Conservation (phyloP, 2,797 vertebrate species). For the Distichodus sexfasciatus region DNA sequence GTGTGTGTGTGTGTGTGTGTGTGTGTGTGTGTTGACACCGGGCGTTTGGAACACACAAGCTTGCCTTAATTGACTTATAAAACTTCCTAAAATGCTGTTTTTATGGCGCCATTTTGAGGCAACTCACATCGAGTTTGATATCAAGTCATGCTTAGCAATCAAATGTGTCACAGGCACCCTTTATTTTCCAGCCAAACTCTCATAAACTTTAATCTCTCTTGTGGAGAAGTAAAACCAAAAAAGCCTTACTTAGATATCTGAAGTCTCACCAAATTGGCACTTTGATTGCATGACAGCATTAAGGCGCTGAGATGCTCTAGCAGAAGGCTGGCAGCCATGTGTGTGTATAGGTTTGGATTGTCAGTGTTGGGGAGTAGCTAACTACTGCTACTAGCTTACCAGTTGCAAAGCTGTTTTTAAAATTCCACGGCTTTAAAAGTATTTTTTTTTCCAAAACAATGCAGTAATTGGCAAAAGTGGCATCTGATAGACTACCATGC, state of each 20-base stretch:
- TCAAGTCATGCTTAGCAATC: constrained; percentile 68
- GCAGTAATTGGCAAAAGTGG: too few species aligned
- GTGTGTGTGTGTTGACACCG: constrained; percentile 65
- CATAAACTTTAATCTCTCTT: constrained; percentile 52
- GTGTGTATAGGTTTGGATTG: constrained; percentile 35
- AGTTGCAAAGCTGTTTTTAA: too few species aligned
- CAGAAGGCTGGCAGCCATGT: constrained; percentile 20
- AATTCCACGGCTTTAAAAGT: too few species aligned
- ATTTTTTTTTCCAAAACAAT: too few species aligned
- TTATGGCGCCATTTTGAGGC: constrained; percentile 70
- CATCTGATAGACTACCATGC: too few species aligned
- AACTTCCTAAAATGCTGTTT: constrained; percentile 70
- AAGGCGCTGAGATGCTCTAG: constrained; percentile 12
- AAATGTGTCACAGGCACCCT: constrained; percentile 63
- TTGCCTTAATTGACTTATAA: constrained; percentile 77
- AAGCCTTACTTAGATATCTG: constrained; percentile 29
- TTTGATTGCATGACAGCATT: constrained; percentile 40
- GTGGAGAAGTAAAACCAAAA: constrained; percentile 15
- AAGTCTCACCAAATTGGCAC: constrained; percentile 53
- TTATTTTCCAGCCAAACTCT: constrained; percentile 62
- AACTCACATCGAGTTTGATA: constrained; percentile 66
- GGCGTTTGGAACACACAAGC: constrained; percentile 56
- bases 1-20: constrained; percentile 56
- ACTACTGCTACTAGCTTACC: too few species aligned
- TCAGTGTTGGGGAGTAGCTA: too few species aligned